phyloP scores from a whole-genome alignment of 2,797 vertebrate genomes.

The Lithobates pipiens region DNA sequence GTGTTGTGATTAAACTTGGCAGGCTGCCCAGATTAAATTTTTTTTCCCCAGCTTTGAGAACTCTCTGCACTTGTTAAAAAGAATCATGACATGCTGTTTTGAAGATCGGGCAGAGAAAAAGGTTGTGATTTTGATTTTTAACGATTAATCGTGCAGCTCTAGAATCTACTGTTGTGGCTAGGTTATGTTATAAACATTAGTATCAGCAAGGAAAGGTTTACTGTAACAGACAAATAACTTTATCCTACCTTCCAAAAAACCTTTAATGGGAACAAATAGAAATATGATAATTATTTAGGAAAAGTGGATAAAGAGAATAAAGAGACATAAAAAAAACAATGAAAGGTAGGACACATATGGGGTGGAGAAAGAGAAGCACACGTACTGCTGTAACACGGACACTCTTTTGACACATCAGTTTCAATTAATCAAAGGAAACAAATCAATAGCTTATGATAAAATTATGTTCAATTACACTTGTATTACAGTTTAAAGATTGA shows the following conservation, averaged over 20 bases:
- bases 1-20: too few species aligned
- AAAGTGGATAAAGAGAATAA: not conserved
- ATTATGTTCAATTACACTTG: not conserved
- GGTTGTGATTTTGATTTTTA: too few species aligned
- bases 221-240: slow-evolving; percentile 63
- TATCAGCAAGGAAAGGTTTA: not conserved
- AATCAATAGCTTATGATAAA: not conserved
- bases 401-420: not conserved
- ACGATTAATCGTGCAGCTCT: too few species aligned
- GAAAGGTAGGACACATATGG: slow-evolving; percentile 50
- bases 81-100: too few species aligned
- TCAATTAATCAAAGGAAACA: too few species aligned
- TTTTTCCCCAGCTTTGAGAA: too few species aligned
- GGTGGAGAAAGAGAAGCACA: slow-evolving; percentile 51
- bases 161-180: not conserved
- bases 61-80: too few species aligned
- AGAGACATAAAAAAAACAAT: not conserved
- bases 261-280: slow-evolving; percentile 80
- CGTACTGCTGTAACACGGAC: slow-evolving; percentile 12
- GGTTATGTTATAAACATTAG: not conserved
- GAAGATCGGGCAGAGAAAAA: too few species aligned
- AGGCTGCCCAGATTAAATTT: too few species aligned
- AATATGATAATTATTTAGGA: slow-evolving; percentile 59
- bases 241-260: slow-evolving; percentile 88
- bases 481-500: not conserved